These are phyloP conservation scores for Prunella fulvescens DNA, from an alignment of 2,113 vertebrate species.

Conservation along the genomic window DNA sequence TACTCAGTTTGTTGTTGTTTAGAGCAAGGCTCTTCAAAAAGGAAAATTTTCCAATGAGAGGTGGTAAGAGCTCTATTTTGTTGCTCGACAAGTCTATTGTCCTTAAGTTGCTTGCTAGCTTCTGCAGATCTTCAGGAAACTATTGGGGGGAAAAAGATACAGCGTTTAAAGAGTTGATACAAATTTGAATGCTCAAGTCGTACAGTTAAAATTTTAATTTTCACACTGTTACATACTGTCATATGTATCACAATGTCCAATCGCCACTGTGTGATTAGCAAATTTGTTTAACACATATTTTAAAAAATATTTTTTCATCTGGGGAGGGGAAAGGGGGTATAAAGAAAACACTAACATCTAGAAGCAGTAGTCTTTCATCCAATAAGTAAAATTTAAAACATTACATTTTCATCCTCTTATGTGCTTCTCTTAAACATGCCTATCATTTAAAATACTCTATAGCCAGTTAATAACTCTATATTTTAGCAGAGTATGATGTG, in stretches of 20 bases:
- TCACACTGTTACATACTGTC: neutral
- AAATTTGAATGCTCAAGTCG: neutral
- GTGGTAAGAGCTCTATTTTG: slow-evolving; percentile 87
- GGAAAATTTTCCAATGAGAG: slow-evolving; percentile 84
- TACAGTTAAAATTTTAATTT: neutral
- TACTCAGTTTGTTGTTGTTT: slow-evolving; percentile 91
- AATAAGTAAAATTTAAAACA: neutral
- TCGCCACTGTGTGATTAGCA: neutral
- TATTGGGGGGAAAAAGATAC: slow-evolving; percentile 45
- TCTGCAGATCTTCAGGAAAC: slow-evolving; percentile 96
- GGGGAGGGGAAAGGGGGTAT: neutral
- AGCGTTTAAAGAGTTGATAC: neutral
- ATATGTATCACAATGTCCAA: neutral
- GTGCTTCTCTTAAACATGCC: neutral
- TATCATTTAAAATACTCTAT: neutral
- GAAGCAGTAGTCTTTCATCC: neutral
- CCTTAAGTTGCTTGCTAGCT: slow-evolving; percentile 85
- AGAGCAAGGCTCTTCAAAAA: slow-evolving; percentile 89
- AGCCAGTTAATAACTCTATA: neutral
- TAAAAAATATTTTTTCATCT: neutral
- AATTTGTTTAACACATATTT: neutral
- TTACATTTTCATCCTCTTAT: neutral
- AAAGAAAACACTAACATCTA: neutral
- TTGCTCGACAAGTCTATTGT: slow-evolving; percentile 93
- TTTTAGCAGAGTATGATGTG: neutral